A percentile compares a stretch with the other conserved stretches of the same genome.
Conservation (phyloP, 2,113 vertebrate genomes). For the Neotoma lepida region DNA sequence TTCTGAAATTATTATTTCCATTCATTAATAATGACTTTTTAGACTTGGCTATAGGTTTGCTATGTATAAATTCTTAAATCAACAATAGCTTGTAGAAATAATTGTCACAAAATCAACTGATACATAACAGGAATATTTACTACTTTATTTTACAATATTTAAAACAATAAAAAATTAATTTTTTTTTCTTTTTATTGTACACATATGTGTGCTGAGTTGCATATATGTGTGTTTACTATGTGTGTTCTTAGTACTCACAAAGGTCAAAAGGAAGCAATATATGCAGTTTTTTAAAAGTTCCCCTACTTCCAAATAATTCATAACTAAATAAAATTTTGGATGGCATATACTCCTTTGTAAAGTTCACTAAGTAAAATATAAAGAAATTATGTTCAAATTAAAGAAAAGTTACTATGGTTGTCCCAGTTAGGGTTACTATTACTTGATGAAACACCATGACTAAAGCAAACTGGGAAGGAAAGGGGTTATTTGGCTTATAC, state of each 20-base stretch:
- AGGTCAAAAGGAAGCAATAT: neutral
- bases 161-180: neutral
- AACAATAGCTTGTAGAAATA: neutral
- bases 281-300: neutral
- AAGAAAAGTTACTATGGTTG: no score
- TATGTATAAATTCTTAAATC: neutral
- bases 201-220: neutral
- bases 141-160: neutral
- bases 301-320: neutral
- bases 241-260: neutral
- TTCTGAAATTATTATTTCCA: neutral
- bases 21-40: neutral
- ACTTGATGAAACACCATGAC: no score
- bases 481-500: no score
- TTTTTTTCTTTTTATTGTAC: neutral
- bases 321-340: no score
- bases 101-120: neutral
- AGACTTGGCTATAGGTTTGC: neutral
- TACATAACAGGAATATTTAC: neutral
- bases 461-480: no score
- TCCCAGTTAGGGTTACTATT: no score
- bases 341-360: no score
- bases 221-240: neutral
- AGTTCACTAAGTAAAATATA: no score
- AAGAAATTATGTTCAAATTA: no score